Evolutionary conservation across 2,888 invertebrate genomes (phyloP), one percentile per base, ranked within the genome.

Genomic region (Prosopocoilus inquinatus): DNA sequence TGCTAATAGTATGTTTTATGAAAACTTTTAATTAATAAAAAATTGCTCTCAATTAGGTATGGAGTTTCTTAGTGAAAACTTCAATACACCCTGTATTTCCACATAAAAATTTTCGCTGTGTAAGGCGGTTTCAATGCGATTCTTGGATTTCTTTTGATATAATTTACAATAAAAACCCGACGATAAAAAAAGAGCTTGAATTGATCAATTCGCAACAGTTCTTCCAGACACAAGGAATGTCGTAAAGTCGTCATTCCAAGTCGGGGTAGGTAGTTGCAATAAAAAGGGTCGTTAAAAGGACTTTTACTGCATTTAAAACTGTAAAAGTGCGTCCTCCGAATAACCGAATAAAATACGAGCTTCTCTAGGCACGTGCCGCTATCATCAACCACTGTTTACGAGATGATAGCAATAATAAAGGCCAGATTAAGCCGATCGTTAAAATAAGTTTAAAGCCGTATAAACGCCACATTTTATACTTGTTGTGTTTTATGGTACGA

Each of bases 281-380:
- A 77, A 77, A 77, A 77, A 66, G 69, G 64, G 70, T 70, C 76
- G 74, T 76, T 76, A 77, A 77, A 76, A 66, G 64, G 75, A 74
- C 74, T 76, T 77, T 76, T 77, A 76, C 72, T 72, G 73, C 75
- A 75, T 72, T 76, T 76, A 74, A 76, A 77, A 77, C 73, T 75
- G 74, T 76, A 74, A 74, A 73, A 75, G 73, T 75, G 76, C 75
- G 75, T 75, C 20, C 20, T 28, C 74, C 71, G 63, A 70, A 73
- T 69, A 68, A 71, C 69, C 70, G 67, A 71, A 73, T 72, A 73
- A 74, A 73, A 73, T 72, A 74, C 71, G 70, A 70, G 65, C 68
- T 67, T 70, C 65, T 71, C 74, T 75, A 75, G 73, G 73, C 75
- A 73, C 75, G 75, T 69, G 74, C 69, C 68, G 69, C 68, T 55